Conservation (phyloP, 2,113 vertebrate species). For the Gallinago paraguaiae region DNA sequence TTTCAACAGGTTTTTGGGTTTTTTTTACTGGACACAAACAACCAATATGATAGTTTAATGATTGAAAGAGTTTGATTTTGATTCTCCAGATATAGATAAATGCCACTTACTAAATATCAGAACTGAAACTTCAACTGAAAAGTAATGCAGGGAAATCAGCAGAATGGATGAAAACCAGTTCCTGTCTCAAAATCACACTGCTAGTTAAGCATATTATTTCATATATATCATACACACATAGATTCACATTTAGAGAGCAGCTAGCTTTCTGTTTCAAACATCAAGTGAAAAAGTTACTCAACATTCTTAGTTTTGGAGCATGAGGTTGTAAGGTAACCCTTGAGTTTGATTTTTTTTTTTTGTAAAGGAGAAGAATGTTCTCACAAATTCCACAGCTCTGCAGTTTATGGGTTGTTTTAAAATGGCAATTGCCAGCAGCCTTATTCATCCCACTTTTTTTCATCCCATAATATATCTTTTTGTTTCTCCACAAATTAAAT, state of each 20-base stretch:
- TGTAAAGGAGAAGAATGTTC: neutral
- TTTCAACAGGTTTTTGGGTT: neutral
- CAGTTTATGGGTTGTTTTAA: neutral
- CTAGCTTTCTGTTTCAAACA: neutral
- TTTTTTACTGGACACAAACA: neutral
- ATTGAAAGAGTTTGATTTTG: neutral
- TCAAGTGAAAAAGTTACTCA: neutral
- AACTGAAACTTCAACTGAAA: neutral
- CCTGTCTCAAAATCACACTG: neutral
- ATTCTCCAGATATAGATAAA: neutral
- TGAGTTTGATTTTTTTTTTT: neutral
- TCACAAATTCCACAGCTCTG: neutral
- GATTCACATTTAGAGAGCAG: neutral
- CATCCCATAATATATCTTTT: neutral
- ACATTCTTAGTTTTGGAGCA: neutral
- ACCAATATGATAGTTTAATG: neutral
- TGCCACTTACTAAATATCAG: neutral
- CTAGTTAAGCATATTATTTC: neutral
- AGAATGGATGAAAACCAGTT: neutral
- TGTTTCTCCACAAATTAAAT: conserved; percentile 62
- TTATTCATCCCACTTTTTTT: conserved; percentile 13
- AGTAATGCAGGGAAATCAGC: neutral
- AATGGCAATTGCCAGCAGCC: neutral
- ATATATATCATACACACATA: neutral
- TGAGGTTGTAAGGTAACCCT: neutral